Evolutionary conservation across 1,140 invertebrate genomes (phyloP).

Genomic region (Saccostrea cuccullata): DNA sequence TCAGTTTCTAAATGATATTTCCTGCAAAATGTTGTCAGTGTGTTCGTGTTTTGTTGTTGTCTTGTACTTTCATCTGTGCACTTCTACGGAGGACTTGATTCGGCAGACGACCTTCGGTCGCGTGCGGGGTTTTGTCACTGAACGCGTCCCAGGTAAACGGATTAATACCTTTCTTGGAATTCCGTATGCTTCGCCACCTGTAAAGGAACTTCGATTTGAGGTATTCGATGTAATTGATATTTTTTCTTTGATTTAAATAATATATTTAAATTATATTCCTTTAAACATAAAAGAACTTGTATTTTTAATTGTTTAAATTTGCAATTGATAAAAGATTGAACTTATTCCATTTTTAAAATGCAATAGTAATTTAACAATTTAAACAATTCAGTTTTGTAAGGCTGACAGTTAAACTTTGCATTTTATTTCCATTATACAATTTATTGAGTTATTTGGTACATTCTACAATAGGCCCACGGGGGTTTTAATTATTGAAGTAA

Average conservation of each 20-base stretch:
- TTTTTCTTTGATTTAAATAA: background rate
- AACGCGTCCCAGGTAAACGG: constrained; percentile 81
- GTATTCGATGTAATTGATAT: constrained; percentile 8
- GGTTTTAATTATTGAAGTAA: too few species aligned
- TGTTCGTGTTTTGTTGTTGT: constrained; percentile 28
- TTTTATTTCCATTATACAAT: too few species aligned
- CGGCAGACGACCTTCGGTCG: constrained; percentile 49
- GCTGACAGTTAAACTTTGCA: too few species aligned
- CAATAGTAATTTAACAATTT: too few species aligned
- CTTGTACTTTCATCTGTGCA: background rate
- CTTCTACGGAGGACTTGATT: constrained; percentile 19
- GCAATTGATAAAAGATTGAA: background rate
- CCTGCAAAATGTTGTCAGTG: constrained; percentile 23
- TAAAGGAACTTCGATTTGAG: constrained; percentile 86
- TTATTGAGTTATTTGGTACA: too few species aligned
- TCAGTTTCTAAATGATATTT: constrained; percentile 32
- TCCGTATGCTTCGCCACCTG: constrained; percentile 95
- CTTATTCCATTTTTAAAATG: background rate
- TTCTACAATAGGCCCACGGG: too few species aligned
- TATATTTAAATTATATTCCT: background rate
- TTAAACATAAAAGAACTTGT: background rate
- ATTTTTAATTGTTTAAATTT: background rate
- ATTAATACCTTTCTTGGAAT: constrained; percentile 95
- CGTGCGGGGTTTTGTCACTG: constrained; percentile 53
- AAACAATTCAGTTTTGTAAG: too few species aligned